A percentile compares a stretch with the other conserved stretches of the same genome.
These are phyloP conservation scores for Cydia pomonella DNA, from an alignment of 1,140 invertebrate genomes.

Conservation along the genomic window DNA sequence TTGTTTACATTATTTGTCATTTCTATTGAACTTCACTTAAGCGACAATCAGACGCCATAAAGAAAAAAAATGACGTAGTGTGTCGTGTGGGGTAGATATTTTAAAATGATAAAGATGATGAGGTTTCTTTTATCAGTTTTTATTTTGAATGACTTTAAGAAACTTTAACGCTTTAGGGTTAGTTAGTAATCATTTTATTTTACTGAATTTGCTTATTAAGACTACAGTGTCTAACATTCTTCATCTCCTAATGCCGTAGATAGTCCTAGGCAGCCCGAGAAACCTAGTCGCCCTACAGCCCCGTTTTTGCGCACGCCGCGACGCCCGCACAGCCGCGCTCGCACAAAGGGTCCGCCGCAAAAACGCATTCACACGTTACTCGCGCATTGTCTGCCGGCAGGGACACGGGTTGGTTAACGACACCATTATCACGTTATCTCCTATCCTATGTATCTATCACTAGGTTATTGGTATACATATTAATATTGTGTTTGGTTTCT, in stretches of 20 bases:
- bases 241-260: not conserved
- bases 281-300: not conserved
- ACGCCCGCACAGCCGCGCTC: not conserved
- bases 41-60: too few species aligned
- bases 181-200: too few species aligned
- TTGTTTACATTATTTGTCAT: too few species aligned
- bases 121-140: too few species aligned
- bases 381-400: conserved; percentile 1
- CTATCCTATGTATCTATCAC: not conserved
- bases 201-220: too few species aligned
- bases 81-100: too few species aligned
- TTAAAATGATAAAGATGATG: too few species aligned
- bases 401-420: not conserved
- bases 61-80: too few species aligned
- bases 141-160: too few species aligned
- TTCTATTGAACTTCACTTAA: too few species aligned
- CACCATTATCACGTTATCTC: conserved; percentile 11
- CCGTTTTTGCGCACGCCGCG: conserved; percentile 9
- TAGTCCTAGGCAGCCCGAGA: not conserved
- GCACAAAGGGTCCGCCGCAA: conserved; percentile 15
- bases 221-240: too few species aligned
- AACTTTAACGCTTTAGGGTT: too few species aligned
- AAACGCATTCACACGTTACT: conserved; percentile 9
- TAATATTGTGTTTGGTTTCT: not conserved
- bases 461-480: not conserved